Base-by-base conservation (phyloP, 2,797 vertebrate species). In the Falco berigora region DNA sequence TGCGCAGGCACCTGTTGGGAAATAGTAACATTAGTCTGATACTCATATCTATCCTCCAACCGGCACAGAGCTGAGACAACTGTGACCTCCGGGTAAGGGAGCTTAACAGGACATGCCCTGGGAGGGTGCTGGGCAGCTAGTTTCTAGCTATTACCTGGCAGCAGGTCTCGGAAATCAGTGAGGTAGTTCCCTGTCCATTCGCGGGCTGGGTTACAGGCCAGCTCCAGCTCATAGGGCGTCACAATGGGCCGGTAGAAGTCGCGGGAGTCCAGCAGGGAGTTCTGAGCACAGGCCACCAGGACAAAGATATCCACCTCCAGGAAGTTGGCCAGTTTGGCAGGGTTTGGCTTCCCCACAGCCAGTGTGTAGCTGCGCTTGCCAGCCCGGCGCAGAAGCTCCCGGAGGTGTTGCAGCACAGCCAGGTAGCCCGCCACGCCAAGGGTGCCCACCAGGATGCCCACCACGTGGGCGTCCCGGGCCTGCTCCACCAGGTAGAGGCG, bases 271-370 rank as follows among this genome's bases (percentile, higher is more conserved):
- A 99, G 94, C 94, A 99, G 95, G 0, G 98, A 98, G 97, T 99
- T 99, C 97, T 99, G 98, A 10, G 99, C 98, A 85, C 99, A 99
- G 9, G 99, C 98, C 32, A 99, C 97, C 34, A 99, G 95, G 86
- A 99, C 99, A 2, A 99, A 99, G 69, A 99, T 78, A 80, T 99
- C 99, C 58, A 99, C 98, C 94, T 99, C 99, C 8, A 98, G 97
- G 94, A 99, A 99, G 98, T 99, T 99, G 46, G 99, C 99, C 19
- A 99, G 98, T 80, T 99, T 99, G 68, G 99, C 97, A 0, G 99
- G 99, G 7, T 99, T 99, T 5, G 99, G 98, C 69, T 99, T 99
- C n/a, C 99, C 99, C 98, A 99, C 98, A 2, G 99, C 98, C 81
- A 99, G 98, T 4, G 98, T 98, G 75, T 99, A 99, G 98, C 98